Percentiles rank a stretch among this genome's conserved stretches.
These are phyloP conservation scores for Elmis aenea DNA, from an alignment of 2,888 invertebrate genomes.

Conservation along the genomic window DNA sequence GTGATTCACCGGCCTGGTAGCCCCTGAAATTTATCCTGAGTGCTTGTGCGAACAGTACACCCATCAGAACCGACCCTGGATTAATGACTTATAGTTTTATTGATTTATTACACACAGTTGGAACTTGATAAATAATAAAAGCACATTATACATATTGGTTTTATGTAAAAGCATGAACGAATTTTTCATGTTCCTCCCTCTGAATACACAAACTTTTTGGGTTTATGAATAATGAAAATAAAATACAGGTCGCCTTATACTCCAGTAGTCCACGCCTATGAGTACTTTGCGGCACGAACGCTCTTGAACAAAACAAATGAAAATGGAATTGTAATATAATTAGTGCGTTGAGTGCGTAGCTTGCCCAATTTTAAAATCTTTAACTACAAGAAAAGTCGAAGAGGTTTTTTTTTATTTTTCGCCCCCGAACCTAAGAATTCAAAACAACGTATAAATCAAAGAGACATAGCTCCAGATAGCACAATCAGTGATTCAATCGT, in stretches of 20 bases:
- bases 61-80: too few species aligned
- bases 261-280: slow-evolving; percentile 19
- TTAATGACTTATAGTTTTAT: slow-evolving; percentile 1
- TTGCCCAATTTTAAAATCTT: too few species aligned
- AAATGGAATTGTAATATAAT: too few species aligned
- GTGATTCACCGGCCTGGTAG: too few species aligned
- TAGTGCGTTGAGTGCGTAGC: too few species aligned
- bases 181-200: slow-evolving; percentile 41
- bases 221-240: slow-evolving; percentile 37
- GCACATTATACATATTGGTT: slow-evolving; percentile 41
- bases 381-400: too few species aligned
- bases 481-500: slow-evolving; percentile 45
- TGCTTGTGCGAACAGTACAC: neutral
- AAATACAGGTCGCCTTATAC: slow-evolving; percentile 34
- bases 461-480: slow-evolving; percentile 30
- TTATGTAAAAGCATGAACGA: slow-evolving; percentile 42
- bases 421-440: slow-evolving; percentile 20
- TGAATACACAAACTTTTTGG: slow-evolving; percentile 35
- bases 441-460: slow-evolving; percentile 35
- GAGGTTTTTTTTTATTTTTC: too few species aligned
- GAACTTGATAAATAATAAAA: slow-evolving; percentile 37
- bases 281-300: too few species aligned
- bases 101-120: neutral
- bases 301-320: too few species aligned
- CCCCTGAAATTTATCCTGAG: neutral